Conservation (phyloP, 2,888 invertebrate species). For the Megalurothrips usitatus region DNA sequence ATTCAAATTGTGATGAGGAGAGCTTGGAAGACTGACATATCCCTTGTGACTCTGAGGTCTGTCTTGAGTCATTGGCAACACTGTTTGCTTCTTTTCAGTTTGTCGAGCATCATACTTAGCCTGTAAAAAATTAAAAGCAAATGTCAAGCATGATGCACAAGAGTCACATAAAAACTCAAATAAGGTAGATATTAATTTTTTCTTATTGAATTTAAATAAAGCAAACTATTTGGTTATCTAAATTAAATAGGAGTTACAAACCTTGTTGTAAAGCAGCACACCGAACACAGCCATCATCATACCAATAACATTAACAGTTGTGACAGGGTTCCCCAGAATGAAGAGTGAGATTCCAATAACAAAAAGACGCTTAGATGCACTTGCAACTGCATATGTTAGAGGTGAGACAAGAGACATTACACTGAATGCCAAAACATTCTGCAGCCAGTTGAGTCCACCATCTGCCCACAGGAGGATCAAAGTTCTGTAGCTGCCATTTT, state of each 20-base stretch:
- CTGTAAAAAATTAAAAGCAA: slow-evolving; percentile 44
- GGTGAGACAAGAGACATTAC: slow-evolving; percentile 89
- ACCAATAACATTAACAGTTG: slow-evolving; percentile 77
- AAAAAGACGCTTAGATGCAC: slow-evolving; percentile 88
- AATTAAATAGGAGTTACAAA: slow-evolving; percentile 42
- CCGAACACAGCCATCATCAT: slow-evolving; percentile 88
- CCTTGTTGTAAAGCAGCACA: slow-evolving; percentile 86
- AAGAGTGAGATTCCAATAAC: slow-evolving; percentile 85
- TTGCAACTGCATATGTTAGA: slow-evolving; percentile 91
- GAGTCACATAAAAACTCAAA: slow-evolving; percentile 46
- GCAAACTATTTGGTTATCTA: neutral
- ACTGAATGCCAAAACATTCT: slow-evolving; percentile 92
- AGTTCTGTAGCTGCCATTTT: slow-evolving; percentile 53
- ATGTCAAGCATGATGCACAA: slow-evolving; percentile 44
- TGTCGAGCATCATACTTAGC: slow-evolving; percentile 66
- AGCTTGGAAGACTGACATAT: slow-evolving; percentile 14
- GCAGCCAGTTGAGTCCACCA: slow-evolving; percentile 87
- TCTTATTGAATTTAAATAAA: slow-evolving; percentile 12
- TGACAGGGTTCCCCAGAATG: slow-evolving; percentile 86
- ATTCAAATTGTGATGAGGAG: neutral
- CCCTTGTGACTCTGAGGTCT: neutral
- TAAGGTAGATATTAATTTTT: slow-evolving; percentile 29
- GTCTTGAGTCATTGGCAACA: slow-evolving; percentile 51
- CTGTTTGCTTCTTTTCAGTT: slow-evolving; percentile 49
- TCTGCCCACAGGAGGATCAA: slow-evolving; percentile 65